A percentile compares a stretch with the other conserved stretches of the same genome.
Evolutionary conservation across 2,113 vertebrate species (phyloP).

Genomic region (Noctilio leporinus): DNA sequence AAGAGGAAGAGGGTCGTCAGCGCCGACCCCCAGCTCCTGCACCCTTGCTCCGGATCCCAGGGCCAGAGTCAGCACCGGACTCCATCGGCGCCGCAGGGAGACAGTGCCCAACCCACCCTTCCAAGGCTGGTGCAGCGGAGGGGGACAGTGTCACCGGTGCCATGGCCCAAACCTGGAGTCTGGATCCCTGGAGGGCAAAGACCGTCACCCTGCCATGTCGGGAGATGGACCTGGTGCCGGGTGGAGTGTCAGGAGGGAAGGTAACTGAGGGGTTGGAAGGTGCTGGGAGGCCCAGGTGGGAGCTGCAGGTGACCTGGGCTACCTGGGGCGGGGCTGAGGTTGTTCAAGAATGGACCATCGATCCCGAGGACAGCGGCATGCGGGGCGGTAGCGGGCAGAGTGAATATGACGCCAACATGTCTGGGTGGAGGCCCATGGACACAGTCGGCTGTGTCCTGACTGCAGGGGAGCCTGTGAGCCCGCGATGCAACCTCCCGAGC

Average conservation of each 20-base stretch:
- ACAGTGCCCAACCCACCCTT: too few relatives aligned
- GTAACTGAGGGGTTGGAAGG: fast-evolving
- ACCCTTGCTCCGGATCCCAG: too few relatives aligned
- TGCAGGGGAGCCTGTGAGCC: too few relatives aligned
- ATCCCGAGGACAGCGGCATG: too few relatives aligned
- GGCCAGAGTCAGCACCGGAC: neutral
- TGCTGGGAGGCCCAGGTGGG: neutral
- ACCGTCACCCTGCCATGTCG: fast-evolving
- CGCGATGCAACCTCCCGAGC: neutral
- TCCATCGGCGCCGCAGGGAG: too few relatives aligned
- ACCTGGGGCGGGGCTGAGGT: fast-evolving
- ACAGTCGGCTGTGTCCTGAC: too few relatives aligned
- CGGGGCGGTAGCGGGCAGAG: too few relatives aligned
- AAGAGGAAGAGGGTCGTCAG: fast-evolving
- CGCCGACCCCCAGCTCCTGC: fast-evolving
- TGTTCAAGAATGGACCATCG: too few relatives aligned
- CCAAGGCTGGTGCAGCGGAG: fast-evolving
- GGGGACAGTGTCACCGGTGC: fast-evolving
- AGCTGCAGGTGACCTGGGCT: neutral
- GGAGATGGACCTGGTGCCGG: fast-evolving
- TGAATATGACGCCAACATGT: too few relatives aligned
- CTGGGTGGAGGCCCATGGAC: too few relatives aligned
- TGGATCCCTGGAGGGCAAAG: neutral
- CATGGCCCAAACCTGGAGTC: neutral
- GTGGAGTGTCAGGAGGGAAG: fast-evolving